These are phyloP conservation scores for Clunio marinus DNA, from an alignment of 2,888 invertebrate genomes.

Conservation along the genomic window DNA sequence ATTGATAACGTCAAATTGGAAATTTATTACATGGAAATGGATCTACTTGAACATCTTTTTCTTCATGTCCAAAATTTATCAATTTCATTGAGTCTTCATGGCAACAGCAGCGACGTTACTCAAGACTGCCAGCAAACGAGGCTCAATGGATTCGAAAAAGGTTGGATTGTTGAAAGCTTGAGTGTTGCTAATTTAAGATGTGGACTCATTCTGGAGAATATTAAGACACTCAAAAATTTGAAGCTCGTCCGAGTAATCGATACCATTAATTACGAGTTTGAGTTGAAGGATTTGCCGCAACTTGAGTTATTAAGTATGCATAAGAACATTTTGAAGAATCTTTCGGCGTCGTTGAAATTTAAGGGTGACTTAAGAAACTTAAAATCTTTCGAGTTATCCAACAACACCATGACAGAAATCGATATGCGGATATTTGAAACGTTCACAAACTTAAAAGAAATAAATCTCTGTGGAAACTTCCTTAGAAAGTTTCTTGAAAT, in stretches of 20 bases:
- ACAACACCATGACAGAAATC: background rate
- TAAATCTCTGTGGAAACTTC: background rate
- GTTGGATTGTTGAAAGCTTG: conserved; percentile 18
- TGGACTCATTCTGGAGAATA: conserved; percentile 1
- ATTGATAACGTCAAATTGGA: conserved; percentile 10
- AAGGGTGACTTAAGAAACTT: background rate
- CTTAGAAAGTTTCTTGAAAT: background rate
- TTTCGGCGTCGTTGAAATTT: background rate
- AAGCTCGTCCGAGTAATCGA: background rate
- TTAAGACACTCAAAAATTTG: background rate
- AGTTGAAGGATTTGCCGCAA: conserved; percentile 19
- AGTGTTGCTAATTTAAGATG: conserved; percentile 3
- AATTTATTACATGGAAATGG: conserved; percentile 32
- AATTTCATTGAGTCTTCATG: conserved; percentile 15
- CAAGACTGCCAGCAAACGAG: background rate
- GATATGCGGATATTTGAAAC: conserved; percentile 1
- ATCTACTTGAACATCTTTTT: conserved; percentile 32
- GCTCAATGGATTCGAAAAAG: conserved; percentile 17
- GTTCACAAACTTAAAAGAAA: background rate
- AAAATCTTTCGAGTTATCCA: background rate
- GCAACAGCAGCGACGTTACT: too few species aligned
- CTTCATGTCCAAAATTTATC: conserved; percentile 23
- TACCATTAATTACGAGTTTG: background rate
- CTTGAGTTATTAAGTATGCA: background rate
- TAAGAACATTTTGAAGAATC: background rate